Base-by-base conservation (phyloP, 37 sponge, comb jelly and placozoan genomes). In the Chondrilla cf. caribensis region DNA sequence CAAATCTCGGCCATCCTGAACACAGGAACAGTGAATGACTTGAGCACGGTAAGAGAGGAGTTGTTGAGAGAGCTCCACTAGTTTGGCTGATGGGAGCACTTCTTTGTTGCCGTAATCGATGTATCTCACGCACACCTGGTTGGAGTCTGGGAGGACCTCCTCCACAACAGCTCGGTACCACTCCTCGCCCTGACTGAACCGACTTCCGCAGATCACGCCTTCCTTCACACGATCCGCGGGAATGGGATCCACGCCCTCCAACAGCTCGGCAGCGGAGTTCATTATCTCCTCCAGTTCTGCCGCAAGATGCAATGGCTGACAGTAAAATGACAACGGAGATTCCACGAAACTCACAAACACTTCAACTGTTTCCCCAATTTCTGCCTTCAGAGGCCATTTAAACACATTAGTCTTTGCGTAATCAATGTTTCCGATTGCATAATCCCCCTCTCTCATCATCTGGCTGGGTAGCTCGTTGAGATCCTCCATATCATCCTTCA, bases 101-200 rank as follows among this genome's bases (percentile, higher is more conserved):
- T 86, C 87, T 7, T 42, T 36, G 65, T 95, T 95, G 0, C 95
- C 95, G 32, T 92, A 95, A 80, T 95, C 95, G 3, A 95, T 82
- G 81, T 80, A 95, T 15, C 42, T 60, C 25, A 90, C 86, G 0
- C 65, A 39, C 0, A 86, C 65, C 11, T 80, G 36, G 4, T 43
- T 37, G 17, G 33, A 79, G 28, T 38, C 77, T 11, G 60, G 28
- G 5, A 41, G 14, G 0, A 89, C 84, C 25, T 68, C 73, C 19
- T 82, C 80, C 22, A 95, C 78, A 0, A 58, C 36, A 4, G 86
- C 90, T 38, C 96, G 55, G 62, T 95, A 95, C 95, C 95, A 95
- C 32, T 86, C 86, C 11, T 60, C 70, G 65, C 89, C 90, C 5
- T 60, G 90, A 39, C 65, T 68, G 76, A 81, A 95, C 28, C 55